Conservation (phyloP, 2,797 vertebrate genomes). For the Podarcis siculus region DNA sequence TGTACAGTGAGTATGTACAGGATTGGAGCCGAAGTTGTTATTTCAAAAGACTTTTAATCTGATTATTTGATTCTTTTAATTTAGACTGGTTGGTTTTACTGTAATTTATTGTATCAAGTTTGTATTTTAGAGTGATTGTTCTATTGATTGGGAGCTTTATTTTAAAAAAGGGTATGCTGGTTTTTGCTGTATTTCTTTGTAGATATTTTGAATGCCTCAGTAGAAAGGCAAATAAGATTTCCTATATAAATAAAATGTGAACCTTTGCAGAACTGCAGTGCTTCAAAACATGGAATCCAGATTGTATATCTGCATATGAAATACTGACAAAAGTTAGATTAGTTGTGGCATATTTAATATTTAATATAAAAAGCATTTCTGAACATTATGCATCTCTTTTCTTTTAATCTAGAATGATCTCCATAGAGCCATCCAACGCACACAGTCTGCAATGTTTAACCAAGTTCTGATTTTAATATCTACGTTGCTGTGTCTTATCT, state of each 20-base stretch:
- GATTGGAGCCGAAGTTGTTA: background rate
- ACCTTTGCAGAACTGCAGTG: background rate
- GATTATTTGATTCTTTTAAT: background rate
- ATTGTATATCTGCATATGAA: background rate
- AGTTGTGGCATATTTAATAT: background rate
- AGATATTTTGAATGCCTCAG: background rate
- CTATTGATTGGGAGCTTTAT: background rate
- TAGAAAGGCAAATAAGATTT: background rate
- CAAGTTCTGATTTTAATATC: conserved; percentile 88
- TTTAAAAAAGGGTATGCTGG: background rate
- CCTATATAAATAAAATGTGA: background rate
- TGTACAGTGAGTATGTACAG: background rate
- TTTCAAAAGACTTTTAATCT: background rate
- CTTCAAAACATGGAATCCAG: background rate
- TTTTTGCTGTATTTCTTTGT: background rate
- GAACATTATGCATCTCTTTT: conserved; percentile 19
- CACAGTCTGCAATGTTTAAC: conserved; percentile 87
- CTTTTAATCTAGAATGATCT: conserved; percentile 82
- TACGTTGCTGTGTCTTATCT: conserved; percentile 85
- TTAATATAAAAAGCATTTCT: conserved; percentile 26
- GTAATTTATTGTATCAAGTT: background rate
- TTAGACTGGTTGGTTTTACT: background rate
- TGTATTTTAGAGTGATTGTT: background rate
- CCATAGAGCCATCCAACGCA: conserved; percentile 85
- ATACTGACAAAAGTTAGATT: background rate